Conservation (phyloP, 1,140 invertebrate species). For the Anoplophora glabripennis region DNA sequence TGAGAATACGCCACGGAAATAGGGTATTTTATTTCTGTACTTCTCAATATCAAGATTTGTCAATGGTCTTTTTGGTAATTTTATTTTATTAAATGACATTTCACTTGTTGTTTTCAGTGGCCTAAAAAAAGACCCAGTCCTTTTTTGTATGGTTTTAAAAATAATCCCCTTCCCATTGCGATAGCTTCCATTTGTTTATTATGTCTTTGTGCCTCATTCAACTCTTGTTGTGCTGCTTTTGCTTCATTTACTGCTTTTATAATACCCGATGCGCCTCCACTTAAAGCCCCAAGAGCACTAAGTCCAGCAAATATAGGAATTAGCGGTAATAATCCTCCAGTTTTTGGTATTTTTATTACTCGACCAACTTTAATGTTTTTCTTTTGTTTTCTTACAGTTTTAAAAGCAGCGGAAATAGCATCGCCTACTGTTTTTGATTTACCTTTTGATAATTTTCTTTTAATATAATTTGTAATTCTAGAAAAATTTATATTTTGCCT, state of each 20-base stretch:
- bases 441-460: too few species aligned
- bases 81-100: slow-evolving; percentile 8
- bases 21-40: slow-evolving; percentile 4
- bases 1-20: slow-evolving; percentile 1
- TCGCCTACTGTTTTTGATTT: too few species aligned
- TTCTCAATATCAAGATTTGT: slow-evolving; percentile 7
- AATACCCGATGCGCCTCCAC: slow-evolving; percentile 29
- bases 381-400: neutral
- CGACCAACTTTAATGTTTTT: slow-evolving; percentile 20
- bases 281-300: slow-evolving; percentile 39
- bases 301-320: slow-evolving; percentile 44
- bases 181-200: slow-evolving; percentile 39
- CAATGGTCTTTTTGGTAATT: neutral
- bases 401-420: slow-evolving; percentile 2
- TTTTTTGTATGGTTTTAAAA: slow-evolving; percentile 44
- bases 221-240: slow-evolving; percentile 27
- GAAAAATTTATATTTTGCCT: neutral
- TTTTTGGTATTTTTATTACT: slow-evolving; percentile 41
- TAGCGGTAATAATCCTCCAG: slow-evolving; percentile 38
- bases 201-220: slow-evolving; percentile 36
- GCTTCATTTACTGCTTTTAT: slow-evolving; percentile 43
- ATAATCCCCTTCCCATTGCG: slow-evolving; percentile 28
- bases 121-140: slow-evolving; percentile 30
- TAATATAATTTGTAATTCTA: too few species aligned
- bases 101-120: too few species aligned